phyloP scores from a whole-genome alignment of 2,113 vertebrate genomes.

The Sinocyclocheilus rhinocerous region DNA sequence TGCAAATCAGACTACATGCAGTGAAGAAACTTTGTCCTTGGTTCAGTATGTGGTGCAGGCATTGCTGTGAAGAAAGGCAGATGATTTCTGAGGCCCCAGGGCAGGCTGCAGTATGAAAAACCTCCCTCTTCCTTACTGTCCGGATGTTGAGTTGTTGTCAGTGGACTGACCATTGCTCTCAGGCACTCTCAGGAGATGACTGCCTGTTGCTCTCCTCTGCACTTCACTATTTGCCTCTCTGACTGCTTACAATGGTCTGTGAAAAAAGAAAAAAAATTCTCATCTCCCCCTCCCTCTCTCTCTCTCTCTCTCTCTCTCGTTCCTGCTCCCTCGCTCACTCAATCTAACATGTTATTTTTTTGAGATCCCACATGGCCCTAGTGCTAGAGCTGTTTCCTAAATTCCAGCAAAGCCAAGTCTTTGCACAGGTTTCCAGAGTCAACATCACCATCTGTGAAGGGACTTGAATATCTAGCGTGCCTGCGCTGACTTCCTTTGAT shows the following conservation, averaged over 20 bases:
- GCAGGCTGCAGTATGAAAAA: slow-evolving; percentile 56
- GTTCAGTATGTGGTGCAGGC: slow-evolving; percentile 55
- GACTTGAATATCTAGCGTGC: slow-evolving; percentile 60
- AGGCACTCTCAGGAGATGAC: slow-evolving; percentile 66
- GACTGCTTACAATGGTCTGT: slow-evolving; percentile 78
- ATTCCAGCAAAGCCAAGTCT: slow-evolving; percentile 39
- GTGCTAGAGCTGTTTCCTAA: slow-evolving; percentile 62
- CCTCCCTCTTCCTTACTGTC: slow-evolving; percentile 65
- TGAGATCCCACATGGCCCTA: slow-evolving; percentile 81
- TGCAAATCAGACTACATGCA: slow-evolving; percentile 54
- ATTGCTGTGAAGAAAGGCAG: slow-evolving; percentile 39
- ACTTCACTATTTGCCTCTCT: slow-evolving; percentile 74
- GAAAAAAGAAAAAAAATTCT: slow-evolving; percentile 66
- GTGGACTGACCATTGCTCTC: slow-evolving; percentile 74
- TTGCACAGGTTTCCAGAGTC: slow-evolving; percentile 49
- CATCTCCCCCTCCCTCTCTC: slow-evolving; percentile 58
- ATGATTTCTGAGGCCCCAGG: slow-evolving; percentile 36
- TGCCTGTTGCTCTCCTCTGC: slow-evolving; percentile 67
- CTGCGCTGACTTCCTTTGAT: slow-evolving; percentile 58
- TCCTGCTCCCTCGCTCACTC: slow-evolving; percentile 16
- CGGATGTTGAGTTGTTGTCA: slow-evolving; percentile 59
- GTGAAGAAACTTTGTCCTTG: slow-evolving; percentile 54
- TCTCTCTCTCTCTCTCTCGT: slow-evolving; percentile 27
- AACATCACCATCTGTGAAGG: slow-evolving; percentile 58
- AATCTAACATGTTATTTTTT: slow-evolving; percentile 36